Base-by-base conservation (phyloP, 2,113 vertebrate species). In the Neogobius melanostomus region DNA sequence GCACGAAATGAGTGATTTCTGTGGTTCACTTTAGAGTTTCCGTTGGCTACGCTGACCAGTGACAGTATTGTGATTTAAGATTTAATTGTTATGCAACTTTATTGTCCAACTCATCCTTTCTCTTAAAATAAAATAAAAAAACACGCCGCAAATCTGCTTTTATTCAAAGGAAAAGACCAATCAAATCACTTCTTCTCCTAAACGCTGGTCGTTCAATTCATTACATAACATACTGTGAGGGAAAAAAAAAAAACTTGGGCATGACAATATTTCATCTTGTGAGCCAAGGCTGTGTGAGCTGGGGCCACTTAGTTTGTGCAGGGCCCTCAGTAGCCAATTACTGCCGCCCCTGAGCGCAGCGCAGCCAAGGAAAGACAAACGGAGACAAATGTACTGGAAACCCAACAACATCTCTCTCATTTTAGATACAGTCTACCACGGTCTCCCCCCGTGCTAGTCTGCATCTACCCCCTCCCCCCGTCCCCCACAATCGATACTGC, bases 1-100 rank as follows among this genome's bases (percentile, higher is more conserved):
- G 65, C 84, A 80, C 74, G 81, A 81, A 84, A 78, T 79, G 49
- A 4, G 11, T 17, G 69, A 50, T 72, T 74, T 81, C 67, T 72
- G 66, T 57, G 68, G 50, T 49, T 53, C 36, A 69, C 52, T 53
- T 49, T 21, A 43, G 67, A 74, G 61, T 80, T 36, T 67, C 11
- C 14, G 52, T 53, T 53, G 52, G 16, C 21, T 12, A 21, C 28
- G 11, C 11, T 59, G 56, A 42, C 56, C 7, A 59, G 17, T 42
- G 56, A 28, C 53, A 52, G 48, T 51, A 15, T 53, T 21, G 52
- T 28, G 53, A 14, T 59, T 59, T 42, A 59, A 59, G 0, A 42
- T 42, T 3, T 51, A 0, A 42, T 28, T 42, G 6, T 14, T 11
- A n/a, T 14, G 11, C 59, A 45, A 44, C 8, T 44, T 15, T 44